Percentiles rank a stretch among this genome's conserved stretches.
Evolutionary conservation across 2,888 invertebrate genomes (phyloP).

Genomic region (Cepaea hortensis): DNA sequence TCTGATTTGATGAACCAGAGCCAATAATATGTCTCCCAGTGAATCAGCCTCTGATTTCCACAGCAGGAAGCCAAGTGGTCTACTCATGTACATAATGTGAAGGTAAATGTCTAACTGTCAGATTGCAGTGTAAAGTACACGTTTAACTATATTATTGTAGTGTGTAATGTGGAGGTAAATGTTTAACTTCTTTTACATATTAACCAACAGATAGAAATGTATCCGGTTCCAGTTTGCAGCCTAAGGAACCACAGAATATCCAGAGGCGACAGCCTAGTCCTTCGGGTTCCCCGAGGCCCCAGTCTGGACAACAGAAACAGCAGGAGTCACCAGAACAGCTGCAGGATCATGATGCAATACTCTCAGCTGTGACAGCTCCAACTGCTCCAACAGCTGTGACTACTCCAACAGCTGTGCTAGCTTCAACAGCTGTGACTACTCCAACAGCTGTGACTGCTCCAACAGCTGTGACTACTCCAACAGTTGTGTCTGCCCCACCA

Average conservation of each 20-base stretch:
- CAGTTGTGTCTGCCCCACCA: not conserved
- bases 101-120: no score
- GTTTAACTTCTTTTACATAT: no score
- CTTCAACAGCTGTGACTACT: not conserved
- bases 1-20: no score
- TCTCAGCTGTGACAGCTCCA: not conserved
- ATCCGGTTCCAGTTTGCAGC: not conserved
- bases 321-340: conserved; percentile 16
- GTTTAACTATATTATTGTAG: no score
- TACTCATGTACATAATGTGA: no score
- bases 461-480: not conserved
- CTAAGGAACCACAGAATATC: conserved; percentile 31
- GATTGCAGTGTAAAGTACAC: no score
- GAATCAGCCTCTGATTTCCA: no score
- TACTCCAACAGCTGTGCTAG: not conserved
- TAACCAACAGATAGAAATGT: conserved; percentile 4
- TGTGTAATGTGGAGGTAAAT: no score
- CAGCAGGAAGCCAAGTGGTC: no score
- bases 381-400: not conserved
- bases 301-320: conserved; percentile 45
- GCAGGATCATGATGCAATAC: not conserved
- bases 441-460: not conserved
- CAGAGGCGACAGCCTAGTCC: conserved; percentile 36
- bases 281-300: conserved; percentile 14
- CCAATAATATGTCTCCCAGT: no score